Evolutionary conservation across 1,140 invertebrate species (phyloP), one percentile per base, ranked within the genome.

Genomic region (Semibalanus balanoides): DNA sequence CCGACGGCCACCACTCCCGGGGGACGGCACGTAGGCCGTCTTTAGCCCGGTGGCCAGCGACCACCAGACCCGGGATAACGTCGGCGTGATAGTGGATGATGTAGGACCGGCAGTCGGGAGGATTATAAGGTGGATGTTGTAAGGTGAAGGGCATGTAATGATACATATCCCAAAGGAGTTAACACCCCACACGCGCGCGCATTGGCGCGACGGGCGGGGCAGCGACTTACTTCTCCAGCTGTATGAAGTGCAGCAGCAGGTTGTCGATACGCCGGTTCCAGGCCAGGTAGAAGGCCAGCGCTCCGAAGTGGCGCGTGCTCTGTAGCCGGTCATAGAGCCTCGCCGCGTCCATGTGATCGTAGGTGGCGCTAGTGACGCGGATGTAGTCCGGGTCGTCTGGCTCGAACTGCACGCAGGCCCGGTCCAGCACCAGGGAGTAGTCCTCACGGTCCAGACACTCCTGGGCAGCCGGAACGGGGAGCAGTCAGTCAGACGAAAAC

Each of bases 251-350:
- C 25, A 92, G 81, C 31, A 99, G 83, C 0, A 98, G 84, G 80
- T 90, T 88, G 81, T 96, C 92, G 75, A 95, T 90, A 74, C 89
- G 89, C 79, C 90, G 88, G 78, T 90, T 88, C 88, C 92, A 91
- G 11, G 88, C 88, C n/a, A 95, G 87, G 84, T 95, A 92, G 83
- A 98, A 98, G 0, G 89, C 88, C 83, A 99, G 86, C 0, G 92
- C 89, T 5, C 96, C 97, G 85, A 93, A 99, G 86, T 97, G 95
- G 35, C 97, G 87, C 0, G 96, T 98, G 0, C 94, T 97, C 79
- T 91, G 87, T 30, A 98, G 84, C 30, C 84, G 76, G 74, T 96
- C 87, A 83, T 91, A 97, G 64, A 88, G 84, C 74, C 87, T 87
- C 14, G 86, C 85, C 70, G 87, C 83, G 82, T 93, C 88, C 72